Percentiles rank a stretch among this genome's conserved stretches.
Conservation (phyloP, 2,797 vertebrate species). For the Knipowitschia caucasica region DNA sequence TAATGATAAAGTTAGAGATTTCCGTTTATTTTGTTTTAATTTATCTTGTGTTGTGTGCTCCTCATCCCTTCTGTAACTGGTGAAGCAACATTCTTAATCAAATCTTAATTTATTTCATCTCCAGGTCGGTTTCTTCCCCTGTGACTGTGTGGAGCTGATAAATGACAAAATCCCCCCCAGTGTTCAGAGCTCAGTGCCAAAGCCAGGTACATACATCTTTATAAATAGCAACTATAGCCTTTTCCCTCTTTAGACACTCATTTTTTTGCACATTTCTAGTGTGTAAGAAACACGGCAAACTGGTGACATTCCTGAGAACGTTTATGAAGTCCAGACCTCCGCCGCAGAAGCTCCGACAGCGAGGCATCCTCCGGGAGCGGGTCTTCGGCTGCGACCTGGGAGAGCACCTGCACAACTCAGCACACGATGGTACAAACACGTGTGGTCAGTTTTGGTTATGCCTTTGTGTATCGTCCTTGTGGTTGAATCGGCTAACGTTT, state of each 20-base stretch:
- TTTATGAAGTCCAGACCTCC: conserved; percentile 98
- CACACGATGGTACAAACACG: conserved; percentile 79
- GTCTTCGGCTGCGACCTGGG: conserved; percentile 98
- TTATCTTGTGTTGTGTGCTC: no score
- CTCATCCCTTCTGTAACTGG: no score
- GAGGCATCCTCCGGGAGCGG: conserved; percentile 93
- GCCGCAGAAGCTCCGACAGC: conserved; percentile 95
- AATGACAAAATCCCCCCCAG: conserved; percentile 95
- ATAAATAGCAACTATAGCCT: no score
- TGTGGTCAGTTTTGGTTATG: neutral
- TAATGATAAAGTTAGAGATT: no score
- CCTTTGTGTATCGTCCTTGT: neutral
- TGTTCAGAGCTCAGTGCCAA: conserved; percentile 89
- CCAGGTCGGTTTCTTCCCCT: conserved; percentile 97
- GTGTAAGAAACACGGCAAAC: conserved; percentile 97
- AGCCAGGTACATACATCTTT: conserved; percentile 83
- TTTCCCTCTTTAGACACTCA: no score
- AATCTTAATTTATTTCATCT: conserved; percentile 8
- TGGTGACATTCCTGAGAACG: conserved; percentile 95
- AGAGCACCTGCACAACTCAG: conserved; percentile 95
- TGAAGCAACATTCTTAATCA: conserved; percentile 9
- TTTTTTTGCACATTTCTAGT: conserved; percentile 71
- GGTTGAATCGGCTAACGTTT: neutral
- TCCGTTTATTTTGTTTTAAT: no score
- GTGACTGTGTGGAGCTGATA: conserved; percentile 96